A percentile compares a stretch with the other conserved stretches of the same genome.
These are phyloP conservation scores for Ceuthmochares aereus DNA, from an alignment of 2,113 vertebrate species.

Conservation along the genomic window DNA sequence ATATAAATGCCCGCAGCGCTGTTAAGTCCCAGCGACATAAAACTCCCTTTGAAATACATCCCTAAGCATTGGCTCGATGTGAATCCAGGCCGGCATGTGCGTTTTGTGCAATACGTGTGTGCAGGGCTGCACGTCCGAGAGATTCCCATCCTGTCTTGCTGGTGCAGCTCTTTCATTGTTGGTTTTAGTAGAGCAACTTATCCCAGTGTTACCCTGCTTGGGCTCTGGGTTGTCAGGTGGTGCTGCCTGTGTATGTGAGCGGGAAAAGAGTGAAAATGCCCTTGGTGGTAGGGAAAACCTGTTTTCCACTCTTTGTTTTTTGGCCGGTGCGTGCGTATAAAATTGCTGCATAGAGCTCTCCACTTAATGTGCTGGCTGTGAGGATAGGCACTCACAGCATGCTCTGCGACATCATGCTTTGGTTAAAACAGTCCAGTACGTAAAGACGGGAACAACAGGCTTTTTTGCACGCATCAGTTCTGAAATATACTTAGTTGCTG, in stretches of 20 bases:
- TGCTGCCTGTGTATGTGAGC: accelerated
- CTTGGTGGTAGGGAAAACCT: no score
- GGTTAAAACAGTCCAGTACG: background rate
- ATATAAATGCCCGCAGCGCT: accelerated
- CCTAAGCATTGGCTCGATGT: background rate
- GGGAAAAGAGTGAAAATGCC: background rate
- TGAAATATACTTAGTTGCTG: background rate
- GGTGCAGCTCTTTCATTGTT: background rate
- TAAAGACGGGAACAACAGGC: background rate
- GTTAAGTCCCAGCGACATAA: accelerated
- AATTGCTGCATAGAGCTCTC: background rate
- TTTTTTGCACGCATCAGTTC: background rate
- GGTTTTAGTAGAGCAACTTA: accelerated
- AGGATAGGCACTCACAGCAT: background rate
- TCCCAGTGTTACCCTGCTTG: background rate
- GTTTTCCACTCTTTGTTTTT: accelerated
- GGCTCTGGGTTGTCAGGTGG: background rate
- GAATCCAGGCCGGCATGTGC: background rate
- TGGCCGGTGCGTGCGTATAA: accelerated
- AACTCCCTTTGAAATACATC: background rate
- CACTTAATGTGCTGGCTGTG: background rate
- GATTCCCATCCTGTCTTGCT: background rate
- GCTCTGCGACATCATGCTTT: background rate
- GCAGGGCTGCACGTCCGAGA: background rate
- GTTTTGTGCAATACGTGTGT: background rate